phyloP scores from a whole-genome alignment of 64 coral and sea anemone genomes.

The Montipora efflorescens region DNA sequence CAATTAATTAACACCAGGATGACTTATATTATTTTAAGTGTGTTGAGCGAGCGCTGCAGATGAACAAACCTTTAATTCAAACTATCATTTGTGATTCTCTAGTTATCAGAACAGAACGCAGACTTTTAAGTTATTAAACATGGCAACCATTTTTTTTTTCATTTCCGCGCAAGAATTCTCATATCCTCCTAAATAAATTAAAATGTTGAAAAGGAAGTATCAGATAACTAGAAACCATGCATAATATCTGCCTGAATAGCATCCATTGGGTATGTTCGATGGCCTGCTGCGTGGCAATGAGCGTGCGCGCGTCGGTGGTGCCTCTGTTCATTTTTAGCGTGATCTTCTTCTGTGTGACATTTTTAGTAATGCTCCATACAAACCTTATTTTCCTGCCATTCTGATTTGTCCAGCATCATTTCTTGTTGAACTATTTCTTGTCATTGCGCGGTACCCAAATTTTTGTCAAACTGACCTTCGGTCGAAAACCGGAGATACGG shows the following conservation, averaged over 20 bases:
- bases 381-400: background rate
- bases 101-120: background rate
- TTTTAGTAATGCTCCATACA: no score
- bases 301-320: no score
- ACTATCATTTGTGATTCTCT: background rate
- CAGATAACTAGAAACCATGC: background rate
- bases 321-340: no score
- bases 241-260: background rate
- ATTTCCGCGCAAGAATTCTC: conserved; percentile 5
- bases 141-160: background rate
- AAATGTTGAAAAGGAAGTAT: conserved; percentile 9
- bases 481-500: no score
- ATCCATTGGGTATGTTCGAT: no score
- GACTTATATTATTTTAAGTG: background rate
- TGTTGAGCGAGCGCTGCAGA: background rate
- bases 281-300: no score
- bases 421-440: background rate
- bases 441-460: no score
- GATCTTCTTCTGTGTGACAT: no score
- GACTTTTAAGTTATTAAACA: background rate
- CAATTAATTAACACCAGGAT: conserved; percentile 24
- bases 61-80: background rate
- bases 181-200: conserved; percentile 23
- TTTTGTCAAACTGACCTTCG: no score
- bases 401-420: background rate